phyloP scores from a whole-genome alignment of 2,113 vertebrate genomes.

The Phalacrocorax aristotelis region DNA sequence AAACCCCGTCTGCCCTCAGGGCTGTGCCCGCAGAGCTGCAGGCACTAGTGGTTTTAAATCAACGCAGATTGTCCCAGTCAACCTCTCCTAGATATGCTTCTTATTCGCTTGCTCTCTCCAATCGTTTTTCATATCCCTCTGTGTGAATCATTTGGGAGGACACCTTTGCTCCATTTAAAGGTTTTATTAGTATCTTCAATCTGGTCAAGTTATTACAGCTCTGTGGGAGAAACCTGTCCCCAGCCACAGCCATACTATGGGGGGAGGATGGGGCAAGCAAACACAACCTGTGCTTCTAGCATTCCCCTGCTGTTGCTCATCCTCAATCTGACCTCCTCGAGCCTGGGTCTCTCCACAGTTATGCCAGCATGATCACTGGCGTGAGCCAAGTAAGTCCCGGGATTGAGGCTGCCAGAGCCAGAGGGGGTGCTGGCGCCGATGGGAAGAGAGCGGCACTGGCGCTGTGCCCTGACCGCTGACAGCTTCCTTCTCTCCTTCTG shows the following conservation, averaged over 20 bases:
- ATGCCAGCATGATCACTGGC: not conserved
- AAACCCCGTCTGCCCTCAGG: not conserved
- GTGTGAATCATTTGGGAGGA: not conserved
- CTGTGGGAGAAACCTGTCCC: not conserved
- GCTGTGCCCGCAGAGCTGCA: not conserved
- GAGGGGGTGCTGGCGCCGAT: not conserved
- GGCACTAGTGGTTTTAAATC: not conserved
- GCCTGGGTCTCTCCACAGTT: not conserved
- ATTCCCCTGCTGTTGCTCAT: not conserved
- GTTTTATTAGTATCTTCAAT: not conserved
- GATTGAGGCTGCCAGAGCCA: not conserved
- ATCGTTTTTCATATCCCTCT: not conserved
- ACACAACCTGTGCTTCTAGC: not conserved
- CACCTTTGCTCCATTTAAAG: not conserved
- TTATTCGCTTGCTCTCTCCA: not conserved
- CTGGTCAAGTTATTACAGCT: not conserved
- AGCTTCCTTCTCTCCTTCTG: not conserved
- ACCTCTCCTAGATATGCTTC: not conserved
- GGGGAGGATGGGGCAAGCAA: not conserved
- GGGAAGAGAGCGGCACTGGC: not conserved
- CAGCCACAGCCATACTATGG: fast-evolving
- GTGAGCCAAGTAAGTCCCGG: not conserved
- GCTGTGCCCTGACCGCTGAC: not conserved
- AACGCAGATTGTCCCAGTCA: not conserved
- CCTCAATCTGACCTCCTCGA: not conserved